phyloP scores from a whole-genome alignment of 2,797 vertebrate species.

The Syngnathus rostellatus region DNA sequence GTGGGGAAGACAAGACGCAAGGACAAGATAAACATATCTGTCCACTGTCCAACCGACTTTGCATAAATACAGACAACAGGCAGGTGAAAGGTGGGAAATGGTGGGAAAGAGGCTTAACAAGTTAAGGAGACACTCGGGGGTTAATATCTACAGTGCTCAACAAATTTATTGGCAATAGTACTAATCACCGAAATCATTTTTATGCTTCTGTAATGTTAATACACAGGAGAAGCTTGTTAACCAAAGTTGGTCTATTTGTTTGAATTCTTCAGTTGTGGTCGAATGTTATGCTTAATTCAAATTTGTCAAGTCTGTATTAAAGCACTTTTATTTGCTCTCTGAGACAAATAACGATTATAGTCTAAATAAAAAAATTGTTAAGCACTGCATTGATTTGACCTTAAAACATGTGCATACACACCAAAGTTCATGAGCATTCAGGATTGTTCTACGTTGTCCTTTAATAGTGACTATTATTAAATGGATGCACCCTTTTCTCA shows the following conservation, averaged over 20 bases:
- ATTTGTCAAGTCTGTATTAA: not conserved
- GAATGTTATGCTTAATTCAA: not conserved
- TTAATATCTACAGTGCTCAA: not conserved
- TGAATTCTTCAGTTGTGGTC: not conserved
- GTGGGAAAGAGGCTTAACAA: too few relatives aligned
- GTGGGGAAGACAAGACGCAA: not conserved
- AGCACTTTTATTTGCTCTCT: not conserved
- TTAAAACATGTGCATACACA: not conserved
- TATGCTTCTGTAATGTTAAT: not conserved
- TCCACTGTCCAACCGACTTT: not conserved
- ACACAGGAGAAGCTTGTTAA: not conserved
- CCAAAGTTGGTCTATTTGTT: not conserved
- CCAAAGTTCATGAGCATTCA: not conserved
- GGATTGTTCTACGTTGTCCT: not conserved
- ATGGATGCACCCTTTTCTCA: not conserved
- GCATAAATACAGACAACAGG: not conserved
- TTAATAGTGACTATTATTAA: not conserved
- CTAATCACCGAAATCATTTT: not conserved
- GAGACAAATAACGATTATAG: not conserved
- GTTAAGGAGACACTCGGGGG: not conserved
- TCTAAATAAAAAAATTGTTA: not conserved
- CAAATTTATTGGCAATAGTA: not conserved
- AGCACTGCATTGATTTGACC: not conserved
- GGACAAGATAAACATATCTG: not conserved
- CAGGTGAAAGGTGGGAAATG: not conserved